phyloP scores from a whole-genome alignment of 2,888 invertebrate species.

The Margaritifera margaritifera region DNA sequence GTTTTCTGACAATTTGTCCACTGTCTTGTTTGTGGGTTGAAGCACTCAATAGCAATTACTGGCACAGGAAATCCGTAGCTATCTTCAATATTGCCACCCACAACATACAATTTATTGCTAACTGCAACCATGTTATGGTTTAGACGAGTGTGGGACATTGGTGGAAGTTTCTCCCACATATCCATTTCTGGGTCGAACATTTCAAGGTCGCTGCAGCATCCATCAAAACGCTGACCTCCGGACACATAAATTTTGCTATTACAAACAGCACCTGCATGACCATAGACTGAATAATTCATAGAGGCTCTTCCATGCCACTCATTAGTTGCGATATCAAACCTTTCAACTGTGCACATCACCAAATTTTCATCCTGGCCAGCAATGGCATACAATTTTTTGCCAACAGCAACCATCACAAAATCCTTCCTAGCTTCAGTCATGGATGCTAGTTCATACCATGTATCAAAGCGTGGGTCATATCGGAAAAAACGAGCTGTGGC shows the following conservation, averaged over 20 bases:
- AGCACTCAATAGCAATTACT: slow-evolving; percentile 66
- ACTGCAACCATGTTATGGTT: slow-evolving; percentile 68
- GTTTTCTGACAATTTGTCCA: slow-evolving; percentile 66
- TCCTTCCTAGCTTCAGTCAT: slow-evolving; percentile 72
- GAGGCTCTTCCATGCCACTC: slow-evolving; percentile 68
- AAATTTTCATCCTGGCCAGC: slow-evolving; percentile 71
- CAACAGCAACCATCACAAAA: slow-evolving; percentile 63
- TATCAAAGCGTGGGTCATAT: slow-evolving; percentile 70
- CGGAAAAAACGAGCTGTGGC: slow-evolving; percentile 71
- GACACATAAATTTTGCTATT: slow-evolving; percentile 64
- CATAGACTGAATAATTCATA: slow-evolving; percentile 65
- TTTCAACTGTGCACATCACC: slow-evolving; percentile 70
- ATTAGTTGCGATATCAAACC: slow-evolving; percentile 65
- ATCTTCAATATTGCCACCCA: slow-evolving; percentile 70
- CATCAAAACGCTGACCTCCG: slow-evolving; percentile 70
- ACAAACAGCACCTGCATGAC: slow-evolving; percentile 67
- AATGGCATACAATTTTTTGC: slow-evolving; percentile 63
- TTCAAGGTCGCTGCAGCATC: slow-evolving; percentile 64
- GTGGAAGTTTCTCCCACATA: slow-evolving; percentile 63
- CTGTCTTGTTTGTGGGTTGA: slow-evolving; percentile 55
- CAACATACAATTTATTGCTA: slow-evolving; percentile 59
- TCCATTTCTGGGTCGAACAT: slow-evolving; percentile 61
- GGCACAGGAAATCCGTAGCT: slow-evolving; percentile 69
- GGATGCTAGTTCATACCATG: slow-evolving; percentile 69
- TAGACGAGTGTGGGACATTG: slow-evolving; percentile 63